These are phyloP conservation scores for Heliothis virescens DNA, from an alignment of 1,140 invertebrate species.

Conservation along the genomic window DNA sequence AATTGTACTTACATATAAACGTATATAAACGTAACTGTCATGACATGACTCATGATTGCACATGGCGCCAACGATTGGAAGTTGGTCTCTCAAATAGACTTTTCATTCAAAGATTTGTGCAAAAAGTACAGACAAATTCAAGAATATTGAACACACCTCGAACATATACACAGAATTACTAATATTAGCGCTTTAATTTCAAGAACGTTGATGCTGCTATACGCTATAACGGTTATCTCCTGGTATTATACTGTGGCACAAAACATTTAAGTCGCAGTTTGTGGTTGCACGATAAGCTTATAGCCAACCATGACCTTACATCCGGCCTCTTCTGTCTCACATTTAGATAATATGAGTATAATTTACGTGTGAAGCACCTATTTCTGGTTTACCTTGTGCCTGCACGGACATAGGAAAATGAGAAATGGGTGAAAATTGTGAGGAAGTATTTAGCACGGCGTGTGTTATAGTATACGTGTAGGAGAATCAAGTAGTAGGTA, in stretches of 20 bases:
- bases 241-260: constrained; percentile 53
- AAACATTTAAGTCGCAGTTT: constrained; percentile 63
- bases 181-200: constrained; percentile 45
- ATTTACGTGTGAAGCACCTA: constrained; percentile 3
- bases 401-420: background rate
- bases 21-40: no score
- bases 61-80: background rate
- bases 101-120: background rate
- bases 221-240: constrained; percentile 40
- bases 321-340: constrained; percentile 57
- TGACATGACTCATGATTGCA: no score
- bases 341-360: constrained; percentile 32
- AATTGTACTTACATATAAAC: no score
- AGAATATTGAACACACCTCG: background rate
- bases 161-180: background rate
- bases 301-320: constrained; percentile 60
- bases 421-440: background rate
- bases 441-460: background rate
- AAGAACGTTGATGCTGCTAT: constrained; percentile 21
- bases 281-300: constrained; percentile 64
- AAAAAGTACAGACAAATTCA: background rate
- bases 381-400: constrained; percentile 2
- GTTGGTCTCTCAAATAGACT: background rate
- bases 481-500: no score
- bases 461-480: no score